phyloP scores from a whole-genome alignment of 2,113 vertebrate species.

The Myotis brandtii region DNA sequence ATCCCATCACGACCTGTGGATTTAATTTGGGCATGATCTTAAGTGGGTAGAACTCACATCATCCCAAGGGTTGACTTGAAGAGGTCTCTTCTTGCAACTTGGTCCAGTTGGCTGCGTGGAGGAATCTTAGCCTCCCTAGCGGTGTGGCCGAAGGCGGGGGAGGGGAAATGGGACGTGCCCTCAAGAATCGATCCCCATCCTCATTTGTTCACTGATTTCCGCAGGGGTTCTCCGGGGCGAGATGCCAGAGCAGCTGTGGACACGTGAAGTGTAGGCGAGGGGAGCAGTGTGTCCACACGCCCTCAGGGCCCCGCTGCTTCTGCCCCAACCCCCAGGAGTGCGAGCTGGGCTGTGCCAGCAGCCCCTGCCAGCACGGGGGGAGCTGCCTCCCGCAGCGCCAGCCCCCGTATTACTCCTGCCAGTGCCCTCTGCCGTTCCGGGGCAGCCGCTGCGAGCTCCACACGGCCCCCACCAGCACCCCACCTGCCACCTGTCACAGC shows the following conservation, averaged over 20 bases:
- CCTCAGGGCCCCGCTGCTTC: slow-evolving; percentile 87
- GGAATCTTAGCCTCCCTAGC: not conserved
- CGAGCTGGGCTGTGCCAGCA: slow-evolving; percentile 86
- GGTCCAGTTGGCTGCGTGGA: not conserved
- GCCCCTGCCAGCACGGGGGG: slow-evolving; percentile 91
- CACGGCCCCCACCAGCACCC: not conserved
- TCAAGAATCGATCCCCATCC: accelerated
- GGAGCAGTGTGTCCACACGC: slow-evolving; percentile 87
- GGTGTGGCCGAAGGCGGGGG: accelerated
- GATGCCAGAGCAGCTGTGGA: slow-evolving; percentile 90
- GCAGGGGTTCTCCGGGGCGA: slow-evolving; percentile 92
- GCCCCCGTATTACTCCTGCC: slow-evolving; percentile 89
- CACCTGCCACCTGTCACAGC: slow-evolving; percentile 85
- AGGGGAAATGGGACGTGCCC: not conserved
- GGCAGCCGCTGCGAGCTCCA: slow-evolving; percentile 89
- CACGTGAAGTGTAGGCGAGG: slow-evolving; percentile 91
- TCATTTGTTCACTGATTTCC: not conserved
- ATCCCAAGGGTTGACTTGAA: not conserved
- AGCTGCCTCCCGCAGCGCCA: slow-evolving; percentile 87
- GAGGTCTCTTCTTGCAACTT: not conserved
- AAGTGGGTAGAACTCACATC: too few species aligned
- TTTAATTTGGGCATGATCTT: not conserved
- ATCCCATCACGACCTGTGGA: not conserved
- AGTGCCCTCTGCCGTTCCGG: slow-evolving; percentile 84
- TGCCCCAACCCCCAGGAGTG: slow-evolving; percentile 89